phyloP scores from a whole-genome alignment of 2,888 invertebrate species.

The Candidula unifasciata region DNA sequence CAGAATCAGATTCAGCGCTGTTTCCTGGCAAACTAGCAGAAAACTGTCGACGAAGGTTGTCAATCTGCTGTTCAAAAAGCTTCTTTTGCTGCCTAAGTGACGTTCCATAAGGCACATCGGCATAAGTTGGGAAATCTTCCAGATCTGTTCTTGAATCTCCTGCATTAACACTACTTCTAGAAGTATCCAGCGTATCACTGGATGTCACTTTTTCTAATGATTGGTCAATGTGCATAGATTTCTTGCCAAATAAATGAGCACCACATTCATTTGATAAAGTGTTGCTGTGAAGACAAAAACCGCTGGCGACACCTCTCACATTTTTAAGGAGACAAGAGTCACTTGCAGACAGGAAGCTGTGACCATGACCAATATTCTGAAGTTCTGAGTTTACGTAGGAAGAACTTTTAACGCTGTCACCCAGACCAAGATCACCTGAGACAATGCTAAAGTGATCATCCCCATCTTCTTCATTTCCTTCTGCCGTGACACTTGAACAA shows the following conservation, averaged over 20 bases:
- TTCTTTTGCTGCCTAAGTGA: slow-evolving; percentile 69
- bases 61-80: slow-evolving; percentile 65
- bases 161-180: background rate
- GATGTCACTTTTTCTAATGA: background rate
- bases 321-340: slow-evolving; percentile 21
- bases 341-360: slow-evolving; percentile 14
- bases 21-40: slow-evolving; percentile 17
- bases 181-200: background rate
- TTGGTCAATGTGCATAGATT: background rate
- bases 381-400: slow-evolving; percentile 54
- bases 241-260: background rate
- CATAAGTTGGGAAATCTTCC: slow-evolving; percentile 64
- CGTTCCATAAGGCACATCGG: slow-evolving; percentile 68
- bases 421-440: slow-evolving; percentile 67
- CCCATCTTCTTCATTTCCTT: slow-evolving; percentile 33
- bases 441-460: slow-evolving; percentile 57
- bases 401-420: slow-evolving; percentile 63
- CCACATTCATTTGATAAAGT: background rate
- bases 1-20: background rate
- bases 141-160: slow-evolving; percentile 7
- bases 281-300: background rate
- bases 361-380: slow-evolving; percentile 19
- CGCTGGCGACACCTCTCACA: background rate
- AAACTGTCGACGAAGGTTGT: slow-evolving; percentile 50
- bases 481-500: slow-evolving; percentile 38